These are phyloP conservation scores for Phania funesta DNA, from an alignment of 2,888 invertebrate species.

Conservation along the genomic window DNA sequence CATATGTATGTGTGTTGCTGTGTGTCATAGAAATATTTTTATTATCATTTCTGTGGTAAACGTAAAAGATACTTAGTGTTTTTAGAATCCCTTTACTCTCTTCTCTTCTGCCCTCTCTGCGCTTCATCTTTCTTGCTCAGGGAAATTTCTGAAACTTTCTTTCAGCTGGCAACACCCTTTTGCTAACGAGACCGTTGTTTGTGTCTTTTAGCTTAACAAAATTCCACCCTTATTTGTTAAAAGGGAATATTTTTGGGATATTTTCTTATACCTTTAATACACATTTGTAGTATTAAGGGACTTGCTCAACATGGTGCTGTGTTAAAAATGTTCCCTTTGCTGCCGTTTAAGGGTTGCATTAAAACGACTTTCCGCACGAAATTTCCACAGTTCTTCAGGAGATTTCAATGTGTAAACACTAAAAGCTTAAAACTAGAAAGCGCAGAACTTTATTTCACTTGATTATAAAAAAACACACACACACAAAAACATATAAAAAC, in stretches of 20 bases:
- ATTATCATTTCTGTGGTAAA: conserved; percentile 13
- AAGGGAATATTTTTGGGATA: conserved; percentile 24
- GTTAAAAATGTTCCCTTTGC: conserved; percentile 46
- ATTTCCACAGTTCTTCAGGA: conserved; percentile 75
- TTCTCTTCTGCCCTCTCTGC: not conserved
- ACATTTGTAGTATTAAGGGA: conserved; percentile 34
- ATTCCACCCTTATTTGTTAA: conserved; percentile 59
- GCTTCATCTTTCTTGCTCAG: not conserved
- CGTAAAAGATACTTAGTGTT: not conserved
- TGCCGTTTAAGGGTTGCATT: conserved; percentile 68
- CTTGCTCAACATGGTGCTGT: conserved; percentile 59
- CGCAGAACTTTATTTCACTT: conserved; percentile 5
- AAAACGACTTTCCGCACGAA: conserved; percentile 67
- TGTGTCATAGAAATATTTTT: not conserved
- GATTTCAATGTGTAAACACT: conserved; percentile 73
- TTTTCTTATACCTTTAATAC: not conserved
- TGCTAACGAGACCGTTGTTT: conserved; percentile 19
- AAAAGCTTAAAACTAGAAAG: conserved; percentile 29
- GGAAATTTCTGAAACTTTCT: conserved; percentile 12
- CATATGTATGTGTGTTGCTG: not conserved
- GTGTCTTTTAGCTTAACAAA: not conserved
- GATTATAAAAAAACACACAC: not conserved
- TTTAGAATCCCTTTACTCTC: not conserved
- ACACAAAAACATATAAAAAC: not conserved
- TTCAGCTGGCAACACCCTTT: conserved; percentile 56